Conservation (phyloP, 2,797 vertebrate genomes). For the Eidolon dupreanum region DNA sequence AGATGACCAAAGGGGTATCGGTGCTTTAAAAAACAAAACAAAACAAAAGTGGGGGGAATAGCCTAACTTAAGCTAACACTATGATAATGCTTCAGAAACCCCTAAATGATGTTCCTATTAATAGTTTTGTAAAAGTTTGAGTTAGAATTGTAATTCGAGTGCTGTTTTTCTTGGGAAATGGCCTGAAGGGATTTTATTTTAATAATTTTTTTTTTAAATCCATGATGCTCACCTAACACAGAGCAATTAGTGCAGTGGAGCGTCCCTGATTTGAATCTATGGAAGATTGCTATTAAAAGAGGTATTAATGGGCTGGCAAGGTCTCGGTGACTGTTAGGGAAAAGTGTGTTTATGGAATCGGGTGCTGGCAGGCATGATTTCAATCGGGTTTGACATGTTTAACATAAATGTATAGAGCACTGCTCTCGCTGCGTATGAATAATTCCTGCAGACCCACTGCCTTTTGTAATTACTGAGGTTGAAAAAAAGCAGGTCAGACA, state of each 20-base stretch:
- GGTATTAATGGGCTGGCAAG: conserved; percentile 88
- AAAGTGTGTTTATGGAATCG: conserved; percentile 87
- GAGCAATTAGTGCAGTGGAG: conserved; percentile 86
- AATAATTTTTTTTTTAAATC: conserved; percentile 77
- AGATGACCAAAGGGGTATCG: background rate
- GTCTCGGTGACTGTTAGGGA: conserved; percentile 83
- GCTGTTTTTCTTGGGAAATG: conserved; percentile 88
- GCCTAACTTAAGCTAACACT: conserved; percentile 46
- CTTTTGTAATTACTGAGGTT: conserved; percentile 89
- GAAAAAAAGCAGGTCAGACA: conserved; percentile 86
- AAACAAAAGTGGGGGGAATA: background rate
- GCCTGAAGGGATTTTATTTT: conserved; percentile 84
- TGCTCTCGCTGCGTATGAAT: conserved; percentile 89
- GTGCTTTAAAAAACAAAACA: background rate
- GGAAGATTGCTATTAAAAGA: conserved; percentile 88
- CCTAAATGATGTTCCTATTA: background rate
- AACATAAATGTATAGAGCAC: conserved; percentile 90
- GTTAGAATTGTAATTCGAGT: conserved; percentile 78
- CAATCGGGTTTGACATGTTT: conserved; percentile 91
- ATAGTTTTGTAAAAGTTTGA: conserved; percentile 69
- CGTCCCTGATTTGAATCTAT: conserved; percentile 84
- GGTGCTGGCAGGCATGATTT: conserved; percentile 88
- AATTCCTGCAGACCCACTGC: conserved; percentile 87
- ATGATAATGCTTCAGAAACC: conserved; percentile 52
- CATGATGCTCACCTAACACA: conserved; percentile 87